Conservation (phyloP, 2,888 invertebrate genomes). For the Sturmia bella region DNA sequence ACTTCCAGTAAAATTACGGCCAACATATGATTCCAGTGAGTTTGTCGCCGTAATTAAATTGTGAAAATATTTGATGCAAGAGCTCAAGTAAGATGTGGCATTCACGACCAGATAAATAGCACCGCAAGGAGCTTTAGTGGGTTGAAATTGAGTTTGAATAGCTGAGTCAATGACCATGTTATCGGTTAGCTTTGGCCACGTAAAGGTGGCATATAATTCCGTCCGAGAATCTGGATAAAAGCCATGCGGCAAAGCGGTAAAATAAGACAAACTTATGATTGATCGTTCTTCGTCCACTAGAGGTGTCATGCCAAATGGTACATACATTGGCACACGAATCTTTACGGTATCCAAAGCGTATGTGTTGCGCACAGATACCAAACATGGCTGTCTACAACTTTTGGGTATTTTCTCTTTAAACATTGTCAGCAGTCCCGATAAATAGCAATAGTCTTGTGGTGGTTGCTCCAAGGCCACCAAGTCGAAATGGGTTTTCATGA, state of each 20-base stretch:
- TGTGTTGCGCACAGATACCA: slow-evolving; percentile 87
- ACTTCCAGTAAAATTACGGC: slow-evolving; percentile 81
- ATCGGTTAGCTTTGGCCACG: slow-evolving; percentile 94
- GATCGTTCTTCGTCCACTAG: slow-evolving; percentile 41
- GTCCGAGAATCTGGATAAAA: slow-evolving; percentile 91
- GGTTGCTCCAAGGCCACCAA: slow-evolving; percentile 92
- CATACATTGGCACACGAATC: slow-evolving; percentile 75
- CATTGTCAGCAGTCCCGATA: slow-evolving; percentile 91
- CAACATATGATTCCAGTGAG: slow-evolving; percentile 77
- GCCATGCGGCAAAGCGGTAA: slow-evolving; percentile 90
- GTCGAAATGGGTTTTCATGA: slow-evolving; percentile 91
- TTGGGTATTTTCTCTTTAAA: slow-evolving; percentile 95
- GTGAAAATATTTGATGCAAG: slow-evolving; percentile 88
- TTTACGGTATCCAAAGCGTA: slow-evolving; percentile 83
- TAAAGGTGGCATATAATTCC: slow-evolving; percentile 89
- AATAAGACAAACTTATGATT: slow-evolving; percentile 65
- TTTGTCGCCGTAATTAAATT: slow-evolving; percentile 83
- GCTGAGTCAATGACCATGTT: slow-evolving; percentile 93
- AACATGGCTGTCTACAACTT: slow-evolving; percentile 84
- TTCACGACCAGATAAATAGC: slow-evolving; percentile 86
- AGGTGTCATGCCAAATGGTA: slow-evolving; percentile 75
- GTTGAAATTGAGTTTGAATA: slow-evolving; percentile 93
- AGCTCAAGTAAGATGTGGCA: slow-evolving; percentile 89
- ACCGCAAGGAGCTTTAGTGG: slow-evolving; percentile 87
- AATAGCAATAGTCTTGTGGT: slow-evolving; percentile 90